Percentiles rank a stretch among this genome's conserved stretches.
phyloP scores from a whole-genome alignment of 2,888 invertebrate species.

The Lochmaea capreae region DNA sequence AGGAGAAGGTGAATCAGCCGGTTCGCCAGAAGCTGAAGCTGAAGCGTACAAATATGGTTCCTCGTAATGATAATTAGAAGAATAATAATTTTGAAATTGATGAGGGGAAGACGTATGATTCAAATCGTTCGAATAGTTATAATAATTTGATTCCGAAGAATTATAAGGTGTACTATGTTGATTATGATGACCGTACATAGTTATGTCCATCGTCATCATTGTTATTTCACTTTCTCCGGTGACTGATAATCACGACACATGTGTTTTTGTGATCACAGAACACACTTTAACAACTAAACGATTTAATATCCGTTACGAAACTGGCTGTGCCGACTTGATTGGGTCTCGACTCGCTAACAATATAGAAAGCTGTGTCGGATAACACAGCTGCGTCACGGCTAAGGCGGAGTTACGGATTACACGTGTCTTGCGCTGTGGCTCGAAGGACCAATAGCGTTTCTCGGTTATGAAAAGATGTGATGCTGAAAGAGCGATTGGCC shows the following conservation, averaged over 20 bases:
- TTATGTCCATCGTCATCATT: conserved; percentile 87
- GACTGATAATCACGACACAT: conserved; percentile 34
- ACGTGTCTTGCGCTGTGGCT: conserved; percentile 59
- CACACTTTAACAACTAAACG: conserved; percentile 37
- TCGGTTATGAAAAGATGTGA: conserved; percentile 59
- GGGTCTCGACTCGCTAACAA: conserved; percentile 26
- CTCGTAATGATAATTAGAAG: conserved; percentile 63
- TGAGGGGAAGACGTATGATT: conserved; percentile 58
- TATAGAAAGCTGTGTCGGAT: conserved; percentile 21
- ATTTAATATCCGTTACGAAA: conserved; percentile 42
- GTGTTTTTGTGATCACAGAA: conserved; percentile 26
- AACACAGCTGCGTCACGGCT: conserved; percentile 19
- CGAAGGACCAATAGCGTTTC: conserved; percentile 56
- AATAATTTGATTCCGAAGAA: conserved; percentile 60
- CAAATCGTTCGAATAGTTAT: conserved; percentile 57
- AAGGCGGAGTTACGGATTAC: conserved; percentile 54
- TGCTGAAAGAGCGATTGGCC: conserved; percentile 63
- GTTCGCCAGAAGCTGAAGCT: conserved; percentile 55
- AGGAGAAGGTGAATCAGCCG: conserved; percentile 64
- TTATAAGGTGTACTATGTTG: conserved; percentile 65
- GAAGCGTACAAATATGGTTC: conserved; percentile 60
- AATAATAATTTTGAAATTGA: conserved; percentile 63
- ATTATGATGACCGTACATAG: conserved; percentile 75
- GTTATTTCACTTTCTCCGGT: conserved; percentile 43
- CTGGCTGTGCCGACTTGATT: conserved; percentile 39